A percentile compares a stretch with the other conserved stretches of the same genome.
phyloP scores from a whole-genome alignment of 2,797 vertebrate genomes.

The Notoglanidium macrostoma region DNA sequence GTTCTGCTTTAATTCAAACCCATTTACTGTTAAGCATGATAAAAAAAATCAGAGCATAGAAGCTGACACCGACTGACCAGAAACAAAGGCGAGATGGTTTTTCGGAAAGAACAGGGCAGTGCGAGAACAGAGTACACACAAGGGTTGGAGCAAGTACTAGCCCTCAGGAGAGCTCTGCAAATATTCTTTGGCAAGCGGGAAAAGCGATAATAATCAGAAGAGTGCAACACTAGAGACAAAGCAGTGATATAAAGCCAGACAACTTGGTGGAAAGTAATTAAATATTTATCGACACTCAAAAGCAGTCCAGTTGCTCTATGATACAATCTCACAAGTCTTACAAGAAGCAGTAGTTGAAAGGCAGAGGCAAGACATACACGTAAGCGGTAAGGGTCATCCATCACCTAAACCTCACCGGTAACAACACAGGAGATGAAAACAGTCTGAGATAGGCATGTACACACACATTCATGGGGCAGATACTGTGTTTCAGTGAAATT shows the following conservation, averaged over 20 bases:
- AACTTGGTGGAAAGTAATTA: constrained; percentile 17
- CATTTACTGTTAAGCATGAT: neutral
- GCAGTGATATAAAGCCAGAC: constrained; percentile 15
- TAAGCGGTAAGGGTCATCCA: neutral
- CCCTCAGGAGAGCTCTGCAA: neutral
- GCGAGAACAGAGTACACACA: neutral
- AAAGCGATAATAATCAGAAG: constrained; percentile 27
- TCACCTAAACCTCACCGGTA: neutral
- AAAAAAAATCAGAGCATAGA: neutral
- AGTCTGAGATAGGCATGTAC: neutral
- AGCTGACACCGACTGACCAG: neutral
- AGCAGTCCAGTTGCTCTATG: constrained; percentile 13
- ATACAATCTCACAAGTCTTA: neutral
- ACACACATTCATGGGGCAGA: neutral
- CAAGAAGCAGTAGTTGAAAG: neutral
- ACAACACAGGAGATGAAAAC: neutral
- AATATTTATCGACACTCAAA: constrained; percentile 21
- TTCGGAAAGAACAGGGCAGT: neutral
- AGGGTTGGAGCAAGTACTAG: neutral
- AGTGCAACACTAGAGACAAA: constrained; percentile 26
- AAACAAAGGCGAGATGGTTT: neutral
- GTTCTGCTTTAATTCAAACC: neutral
- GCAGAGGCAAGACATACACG: neutral
- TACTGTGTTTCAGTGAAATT: neutral
- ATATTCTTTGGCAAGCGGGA: neutral